Percentiles rank a stretch among this genome's conserved stretches.
These are phyloP conservation scores for Timema cristinae DNA, from an alignment of 2,888 invertebrate species.

Conservation along the genomic window DNA sequence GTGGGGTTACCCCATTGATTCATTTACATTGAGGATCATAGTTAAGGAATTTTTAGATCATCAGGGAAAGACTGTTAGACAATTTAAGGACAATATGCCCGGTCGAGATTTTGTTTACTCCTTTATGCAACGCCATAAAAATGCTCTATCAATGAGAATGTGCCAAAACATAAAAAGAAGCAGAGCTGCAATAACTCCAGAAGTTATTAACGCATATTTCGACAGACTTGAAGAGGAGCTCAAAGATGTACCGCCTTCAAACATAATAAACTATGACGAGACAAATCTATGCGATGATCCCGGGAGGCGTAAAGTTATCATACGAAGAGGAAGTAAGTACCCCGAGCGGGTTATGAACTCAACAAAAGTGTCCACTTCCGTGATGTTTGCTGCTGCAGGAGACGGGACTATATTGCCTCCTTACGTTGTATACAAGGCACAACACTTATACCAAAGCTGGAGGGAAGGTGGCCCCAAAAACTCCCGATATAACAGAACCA, in stretches of 20 bases:
- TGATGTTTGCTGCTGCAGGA: conserved; percentile 27
- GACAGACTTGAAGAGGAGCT: conserved; percentile 32
- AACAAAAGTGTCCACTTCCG: conserved; percentile 24
- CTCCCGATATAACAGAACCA: conserved; percentile 35
- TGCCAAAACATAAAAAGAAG: conserved; percentile 32
- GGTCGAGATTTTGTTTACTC: conserved; percentile 21
- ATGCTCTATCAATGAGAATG: conserved; percentile 17
- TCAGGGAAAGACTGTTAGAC: conserved; percentile 9
- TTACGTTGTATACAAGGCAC: conserved; percentile 31
- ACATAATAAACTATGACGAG: conserved; percentile 39
- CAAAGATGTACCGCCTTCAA: conserved; percentile 24
- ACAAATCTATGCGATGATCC: conserved; percentile 39
- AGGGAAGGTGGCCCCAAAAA: too few species aligned
- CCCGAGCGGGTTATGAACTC: conserved; percentile 32
- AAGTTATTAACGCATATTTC: conserved; percentile 34
- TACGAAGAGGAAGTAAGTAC: conserved; percentile 30
- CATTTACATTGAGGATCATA: conserved; percentile 13
- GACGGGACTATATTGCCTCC: conserved; percentile 29
- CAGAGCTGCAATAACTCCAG: conserved; percentile 33
- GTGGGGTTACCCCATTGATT: conserved; percentile 26
- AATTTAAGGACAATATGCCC: conserved; percentile 22
- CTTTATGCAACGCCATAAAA: conserved; percentile 22
- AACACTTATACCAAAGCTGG: conserved; percentile 30
- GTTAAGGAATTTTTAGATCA: conserved; percentile 20
- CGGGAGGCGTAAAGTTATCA: conserved; percentile 32